A percentile compares a stretch with the other conserved stretches of the same genome.
These are phyloP conservation scores for Tupaia tana DNA, from an alignment of 2,113 vertebrate species.

Conservation along the genomic window DNA sequence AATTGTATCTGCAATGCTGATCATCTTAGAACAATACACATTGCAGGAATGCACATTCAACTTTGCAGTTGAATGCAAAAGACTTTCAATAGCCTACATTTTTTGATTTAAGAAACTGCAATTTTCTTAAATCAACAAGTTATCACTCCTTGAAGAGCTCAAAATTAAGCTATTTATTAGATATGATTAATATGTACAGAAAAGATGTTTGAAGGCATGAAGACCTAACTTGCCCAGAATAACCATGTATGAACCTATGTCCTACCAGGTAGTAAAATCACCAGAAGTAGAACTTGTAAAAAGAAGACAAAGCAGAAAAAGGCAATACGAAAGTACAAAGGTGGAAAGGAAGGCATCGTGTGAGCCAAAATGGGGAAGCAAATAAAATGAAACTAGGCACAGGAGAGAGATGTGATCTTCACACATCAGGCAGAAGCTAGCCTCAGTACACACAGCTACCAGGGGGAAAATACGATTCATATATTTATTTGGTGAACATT, in stretches of 20 bases:
- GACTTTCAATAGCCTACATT: background rate
- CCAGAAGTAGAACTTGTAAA: no score
- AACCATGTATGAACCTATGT: background rate
- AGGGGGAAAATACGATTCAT: background rate
- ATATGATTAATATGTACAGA: background rate
- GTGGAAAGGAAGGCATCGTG: background rate
- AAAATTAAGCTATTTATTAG: background rate
- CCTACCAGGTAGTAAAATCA: background rate
- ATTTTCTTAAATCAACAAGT: background rate
- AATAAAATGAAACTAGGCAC: background rate
- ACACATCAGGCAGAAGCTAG: background rate
- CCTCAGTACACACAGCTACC: background rate
- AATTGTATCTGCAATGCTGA: background rate
- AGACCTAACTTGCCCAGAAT: background rate
- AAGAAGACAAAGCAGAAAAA: background rate
- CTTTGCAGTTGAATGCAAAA: background rate
- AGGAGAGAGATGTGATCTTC: background rate
- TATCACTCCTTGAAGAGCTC: background rate
- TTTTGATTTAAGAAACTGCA: background rate
- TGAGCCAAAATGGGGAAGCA: background rate
- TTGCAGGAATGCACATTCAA: background rate
- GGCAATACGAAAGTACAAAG: background rate
- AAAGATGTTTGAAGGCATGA: background rate
- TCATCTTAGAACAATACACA: background rate
- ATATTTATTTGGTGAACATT: background rate